Base-by-base conservation (phyloP, 1,140 invertebrate genomes). In the Atta cephalotes region DNA sequence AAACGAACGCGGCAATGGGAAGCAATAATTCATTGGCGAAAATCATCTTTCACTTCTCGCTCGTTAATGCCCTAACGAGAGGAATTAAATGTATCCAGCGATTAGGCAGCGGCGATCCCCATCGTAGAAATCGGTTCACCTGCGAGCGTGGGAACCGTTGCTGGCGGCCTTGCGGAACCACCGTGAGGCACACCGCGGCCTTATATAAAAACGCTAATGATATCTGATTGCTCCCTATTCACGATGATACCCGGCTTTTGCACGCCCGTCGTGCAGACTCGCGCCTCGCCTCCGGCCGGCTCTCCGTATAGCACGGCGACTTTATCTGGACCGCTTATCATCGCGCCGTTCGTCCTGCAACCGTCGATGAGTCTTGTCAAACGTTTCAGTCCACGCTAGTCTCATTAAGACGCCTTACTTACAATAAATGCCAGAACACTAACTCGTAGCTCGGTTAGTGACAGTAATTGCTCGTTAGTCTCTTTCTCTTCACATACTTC, bases 181-280 rank as follows among this genome's bases (percentile, higher is more conserved):
- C 87, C 89, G 88, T 87, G 87, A 74, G 86, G 91, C 90, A 92
- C 87, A 35, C 53, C 63, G 10, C 53, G 80, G 70, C 25, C 56
- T 81, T 71, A 81, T 81, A 91, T 89, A 93, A 94, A 94, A 94
- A 93, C 91, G 90, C 92, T 94, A 94, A 95, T 94, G 93, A 94
- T 94, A 95, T 93, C 94, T 94, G 93, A 95, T 94, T 94, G 93
- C 93, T 93, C 92, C 89, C 90, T 92, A 93, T 94, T 93, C 94
- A 92, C 91, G 93, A 94, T 93, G 93, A 94, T 94, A 93, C 92
- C 85, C 85, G 16, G 87, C 56, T 87, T 88, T 90, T 91, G 92
- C 89, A 90, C 91, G 85, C 86, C 72, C 79, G 45, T 87, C 87
- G 84, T 91, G 87, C 87, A 85, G 82, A 89, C 92, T 91, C 91